These are phyloP conservation scores for Glareola pratincola DNA, from an alignment of 2,113 vertebrate genomes.

Conservation along the genomic window DNA sequence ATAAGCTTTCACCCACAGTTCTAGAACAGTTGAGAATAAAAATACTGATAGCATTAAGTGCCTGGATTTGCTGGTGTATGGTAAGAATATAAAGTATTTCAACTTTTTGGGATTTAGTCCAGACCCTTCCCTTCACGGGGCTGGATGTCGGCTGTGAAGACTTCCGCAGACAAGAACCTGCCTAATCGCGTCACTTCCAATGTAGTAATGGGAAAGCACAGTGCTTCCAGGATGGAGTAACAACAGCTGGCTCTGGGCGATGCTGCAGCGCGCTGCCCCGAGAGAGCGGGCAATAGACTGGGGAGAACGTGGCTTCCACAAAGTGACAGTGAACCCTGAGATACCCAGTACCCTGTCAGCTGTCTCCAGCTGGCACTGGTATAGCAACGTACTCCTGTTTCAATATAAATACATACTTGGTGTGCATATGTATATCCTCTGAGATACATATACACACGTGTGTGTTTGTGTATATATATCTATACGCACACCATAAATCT, in stretches of 20 bases:
- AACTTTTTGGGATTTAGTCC: not conserved
- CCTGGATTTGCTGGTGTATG: slow-evolving; percentile 38
- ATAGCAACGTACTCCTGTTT: not conserved
- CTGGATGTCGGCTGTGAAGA: not conserved
- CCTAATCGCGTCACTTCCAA: fast-evolving
- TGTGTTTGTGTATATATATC: not conserved
- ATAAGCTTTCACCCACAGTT: slow-evolving; percentile 4
- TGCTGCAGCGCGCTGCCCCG: not conserved
- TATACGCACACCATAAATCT: not conserved
- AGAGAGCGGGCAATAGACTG: not conserved
- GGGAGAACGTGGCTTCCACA: not conserved
- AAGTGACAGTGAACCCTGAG: not conserved
- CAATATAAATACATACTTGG: not conserved
- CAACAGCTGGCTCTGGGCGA: not conserved
- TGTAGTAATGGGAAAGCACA: not conserved
- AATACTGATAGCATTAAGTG: slow-evolving; percentile 12
- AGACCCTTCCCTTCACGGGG: not conserved
- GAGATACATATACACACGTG: not conserved
- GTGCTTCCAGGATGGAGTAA: not conserved
- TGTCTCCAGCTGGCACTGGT: not conserved
- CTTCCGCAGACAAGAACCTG: not conserved
- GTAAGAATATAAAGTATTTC: not conserved
- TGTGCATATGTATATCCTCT: not conserved
- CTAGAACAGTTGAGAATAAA: not conserved
- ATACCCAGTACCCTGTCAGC: not conserved